Percentiles rank a stretch among this genome's conserved stretches.
phyloP scores from a whole-genome alignment of 2,888 invertebrate species.

The Schrankia costaestrigalis region DNA sequence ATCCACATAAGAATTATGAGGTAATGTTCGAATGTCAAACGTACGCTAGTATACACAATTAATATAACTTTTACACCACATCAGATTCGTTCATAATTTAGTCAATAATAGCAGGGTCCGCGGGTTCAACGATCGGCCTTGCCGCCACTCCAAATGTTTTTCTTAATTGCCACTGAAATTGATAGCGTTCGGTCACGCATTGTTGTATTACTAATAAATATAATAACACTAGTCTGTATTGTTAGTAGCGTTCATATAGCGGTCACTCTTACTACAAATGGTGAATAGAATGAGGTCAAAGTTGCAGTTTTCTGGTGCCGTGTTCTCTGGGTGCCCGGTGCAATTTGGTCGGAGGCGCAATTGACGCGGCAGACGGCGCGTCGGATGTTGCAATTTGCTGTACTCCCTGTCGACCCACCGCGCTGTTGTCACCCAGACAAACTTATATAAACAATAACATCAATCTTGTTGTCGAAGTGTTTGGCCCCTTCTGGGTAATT shows the following conservation, averaged over 20 bases:
- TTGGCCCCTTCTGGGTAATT: background rate
- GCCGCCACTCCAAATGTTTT: slow-evolving; percentile 52
- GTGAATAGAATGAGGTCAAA: slow-evolving; percentile 58
- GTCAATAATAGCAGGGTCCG: slow-evolving; percentile 45
- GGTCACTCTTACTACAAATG: slow-evolving; percentile 38
- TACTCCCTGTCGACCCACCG: slow-evolving; percentile 18
- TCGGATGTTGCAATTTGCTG: slow-evolving; percentile 68
- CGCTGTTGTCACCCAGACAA: slow-evolving; percentile 22
- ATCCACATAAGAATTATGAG: slow-evolving; percentile 58
- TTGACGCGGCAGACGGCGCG: slow-evolving; percentile 57
- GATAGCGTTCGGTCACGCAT: slow-evolving; percentile 62
- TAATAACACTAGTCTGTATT: slow-evolving; percentile 32
- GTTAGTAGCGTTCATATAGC: slow-evolving; percentile 31
- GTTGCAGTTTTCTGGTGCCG: slow-evolving; percentile 49
- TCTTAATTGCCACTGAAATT: slow-evolving; percentile 60
- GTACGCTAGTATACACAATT: slow-evolving; percentile 4
- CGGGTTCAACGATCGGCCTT: slow-evolving; percentile 62
- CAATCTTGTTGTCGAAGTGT: slow-evolving; percentile 10
- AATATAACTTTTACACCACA: slow-evolving; percentile 14
- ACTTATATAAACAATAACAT: slow-evolving; percentile 25
- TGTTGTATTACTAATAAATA: slow-evolving; percentile 19
- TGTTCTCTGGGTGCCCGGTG: slow-evolving; percentile 41
- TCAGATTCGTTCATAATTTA: slow-evolving; percentile 31
- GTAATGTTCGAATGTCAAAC: slow-evolving; percentile 57
- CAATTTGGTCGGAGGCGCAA: slow-evolving; percentile 51